These are phyloP conservation scores for Salarias fasciatus DNA, from an alignment of 2,797 vertebrate species.

Conservation along the genomic window DNA sequence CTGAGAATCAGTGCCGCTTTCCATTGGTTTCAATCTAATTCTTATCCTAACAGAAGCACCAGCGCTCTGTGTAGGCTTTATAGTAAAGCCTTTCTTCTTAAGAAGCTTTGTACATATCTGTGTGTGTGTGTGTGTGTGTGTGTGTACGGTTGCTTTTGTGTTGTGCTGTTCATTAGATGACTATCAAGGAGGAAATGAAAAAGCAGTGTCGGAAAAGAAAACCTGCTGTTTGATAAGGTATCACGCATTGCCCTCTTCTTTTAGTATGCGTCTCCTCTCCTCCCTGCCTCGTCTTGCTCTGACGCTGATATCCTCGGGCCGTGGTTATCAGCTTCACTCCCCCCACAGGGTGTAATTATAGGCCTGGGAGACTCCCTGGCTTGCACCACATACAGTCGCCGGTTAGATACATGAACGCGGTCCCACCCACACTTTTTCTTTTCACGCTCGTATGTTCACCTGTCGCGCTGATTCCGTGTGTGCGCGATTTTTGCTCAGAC, in stretches of 20 bases:
- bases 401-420: slow-evolving; percentile 10
- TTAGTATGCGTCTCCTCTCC: slow-evolving; percentile 16
- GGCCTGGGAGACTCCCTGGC: slow-evolving; percentile 62
- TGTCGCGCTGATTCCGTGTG: slow-evolving; percentile 37
- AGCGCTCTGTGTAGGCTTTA: slow-evolving; percentile 18
- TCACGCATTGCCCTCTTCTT: slow-evolving; percentile 40
- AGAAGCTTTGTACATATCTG: slow-evolving; percentile 9
- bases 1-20: slow-evolving; percentile 19
- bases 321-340: slow-evolving; percentile 80
- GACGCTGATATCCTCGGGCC: slow-evolving; percentile 63
- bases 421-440: slow-evolving; percentile 41
- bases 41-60: slow-evolving; percentile 20
- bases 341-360: slow-evolving; percentile 78
- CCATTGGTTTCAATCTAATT: slow-evolving; percentile 41
- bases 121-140: not conserved
- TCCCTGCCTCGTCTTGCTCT: slow-evolving; percentile 23
- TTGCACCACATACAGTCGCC: slow-evolving; percentile 30
- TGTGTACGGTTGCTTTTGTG: slow-evolving; percentile 8
- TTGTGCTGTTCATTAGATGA: slow-evolving; percentile 54
- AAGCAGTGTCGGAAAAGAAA: slow-evolving; percentile 48
- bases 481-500: slow-evolving; percentile 15
- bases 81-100: slow-evolving; percentile 11
- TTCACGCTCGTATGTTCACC: slow-evolving; percentile 42
- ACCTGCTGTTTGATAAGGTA: slow-evolving; percentile 49
- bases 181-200: slow-evolving; percentile 74